Evolutionary conservation across 1,140 invertebrate genomes (phyloP).

Genomic region (Calliphora vicina): DNA sequence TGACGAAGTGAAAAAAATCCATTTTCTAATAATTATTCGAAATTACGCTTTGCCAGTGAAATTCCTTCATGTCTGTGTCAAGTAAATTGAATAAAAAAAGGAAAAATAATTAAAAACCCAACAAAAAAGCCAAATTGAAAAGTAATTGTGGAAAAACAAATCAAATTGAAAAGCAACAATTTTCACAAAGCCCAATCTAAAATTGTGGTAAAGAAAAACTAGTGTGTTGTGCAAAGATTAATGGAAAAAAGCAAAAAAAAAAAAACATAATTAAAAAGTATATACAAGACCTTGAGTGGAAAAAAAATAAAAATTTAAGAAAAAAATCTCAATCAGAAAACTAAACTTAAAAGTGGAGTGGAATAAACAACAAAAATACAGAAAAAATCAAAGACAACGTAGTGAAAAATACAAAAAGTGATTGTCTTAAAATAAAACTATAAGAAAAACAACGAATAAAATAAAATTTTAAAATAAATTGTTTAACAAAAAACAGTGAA

Average conservation of each 20-base stretch:
- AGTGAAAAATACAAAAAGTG: background rate
- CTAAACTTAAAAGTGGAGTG: background rate
- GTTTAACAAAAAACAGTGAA: background rate
- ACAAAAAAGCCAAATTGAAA: background rate
- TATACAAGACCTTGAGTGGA: constrained; percentile 4
- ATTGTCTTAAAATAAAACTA: background rate
- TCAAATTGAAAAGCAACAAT: background rate
- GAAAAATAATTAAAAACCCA: background rate
- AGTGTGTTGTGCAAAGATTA: background rate
- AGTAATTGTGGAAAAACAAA: background rate
- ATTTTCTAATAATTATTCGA: constrained; percentile 56
- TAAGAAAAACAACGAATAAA: background rate
- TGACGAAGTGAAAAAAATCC: constrained; percentile 53
- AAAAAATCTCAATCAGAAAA: constrained; percentile 17
- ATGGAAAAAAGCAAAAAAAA: background rate
- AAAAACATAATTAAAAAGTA: constrained; percentile 11
- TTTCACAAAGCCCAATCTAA: background rate
- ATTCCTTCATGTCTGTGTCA: constrained; percentile 49
- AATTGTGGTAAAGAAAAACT: background rate
- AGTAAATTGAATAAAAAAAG: constrained; percentile 34
- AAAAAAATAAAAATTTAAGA: background rate
- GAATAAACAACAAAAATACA: background rate
- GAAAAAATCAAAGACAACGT: background rate
- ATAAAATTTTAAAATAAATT: background rate
- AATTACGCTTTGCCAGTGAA: constrained; percentile 61